These are phyloP conservation scores for Drosophila falleni DNA, from an alignment of 2,888 invertebrate species.

Conservation along the genomic window DNA sequence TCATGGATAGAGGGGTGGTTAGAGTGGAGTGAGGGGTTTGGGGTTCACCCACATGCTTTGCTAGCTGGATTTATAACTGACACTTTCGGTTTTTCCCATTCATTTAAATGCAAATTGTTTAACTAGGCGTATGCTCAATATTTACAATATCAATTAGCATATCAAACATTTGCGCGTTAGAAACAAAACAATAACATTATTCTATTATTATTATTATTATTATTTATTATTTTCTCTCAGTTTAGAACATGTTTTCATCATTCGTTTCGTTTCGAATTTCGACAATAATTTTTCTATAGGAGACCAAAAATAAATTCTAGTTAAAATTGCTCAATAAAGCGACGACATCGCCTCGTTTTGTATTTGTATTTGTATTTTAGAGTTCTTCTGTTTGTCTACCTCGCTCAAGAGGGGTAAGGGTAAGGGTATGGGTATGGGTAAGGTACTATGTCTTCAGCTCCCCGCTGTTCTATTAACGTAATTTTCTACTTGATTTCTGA, in stretches of 20 bases:
- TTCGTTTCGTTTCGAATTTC: constrained; percentile 11
- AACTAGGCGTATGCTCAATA: constrained; percentile 64
- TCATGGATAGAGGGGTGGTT: neutral
- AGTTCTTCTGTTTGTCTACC: constrained; percentile 22
- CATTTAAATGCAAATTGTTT: constrained; percentile 69
- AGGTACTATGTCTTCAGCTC: constrained; percentile 10
- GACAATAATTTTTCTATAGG: constrained; percentile 6
- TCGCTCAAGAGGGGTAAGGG: neutral
- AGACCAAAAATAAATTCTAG: constrained; percentile 56
- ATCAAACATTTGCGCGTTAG: constrained; percentile 29
- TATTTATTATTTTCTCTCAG: neutral
- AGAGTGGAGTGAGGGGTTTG: neutral
- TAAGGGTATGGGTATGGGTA: neutral
- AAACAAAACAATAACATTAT: constrained; percentile 13
- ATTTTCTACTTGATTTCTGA: constrained; percentile 81
- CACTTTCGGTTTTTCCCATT: constrained; percentile 67
- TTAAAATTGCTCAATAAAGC: constrained; percentile 66
- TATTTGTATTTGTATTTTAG: constrained; percentile 26
- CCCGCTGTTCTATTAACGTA: constrained; percentile 71
- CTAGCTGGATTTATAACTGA: constrained; percentile 57
- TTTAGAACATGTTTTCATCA: constrained; percentile 42
- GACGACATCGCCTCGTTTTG: constrained; percentile 6
- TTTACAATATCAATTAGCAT: constrained; percentile 73
- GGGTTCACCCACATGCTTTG: constrained; percentile 50
- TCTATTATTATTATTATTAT: constrained; percentile 1